Base-by-base conservation (phyloP, 2,797 vertebrate species). In the Oryzias sinensis region DNA sequence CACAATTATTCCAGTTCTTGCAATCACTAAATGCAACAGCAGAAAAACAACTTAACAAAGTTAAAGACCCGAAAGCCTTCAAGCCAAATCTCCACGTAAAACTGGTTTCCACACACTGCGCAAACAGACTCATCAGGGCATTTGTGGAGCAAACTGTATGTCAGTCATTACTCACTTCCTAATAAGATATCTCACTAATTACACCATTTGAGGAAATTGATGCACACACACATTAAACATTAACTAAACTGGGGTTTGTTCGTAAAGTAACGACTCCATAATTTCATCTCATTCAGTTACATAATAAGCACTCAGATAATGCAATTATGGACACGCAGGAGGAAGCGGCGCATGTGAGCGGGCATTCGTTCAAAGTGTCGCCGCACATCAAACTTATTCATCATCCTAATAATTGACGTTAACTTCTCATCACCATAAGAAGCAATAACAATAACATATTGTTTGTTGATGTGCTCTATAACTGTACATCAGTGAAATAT, bases 401-500 rank as follows among this genome's bases (percentile, higher is more conserved):
- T 56, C 13, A 46, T 57, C 68, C 24, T 43, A 41, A 50, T 64
- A 27, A 59, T 14, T n/a, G 14, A 54, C 2, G 17, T 44, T 53
- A 55, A 4, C 41, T 51, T 57, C 17, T 17, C 27, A 52, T 62
- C 18, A 1, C n/a, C 9, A 33, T 33, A 4, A 33, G 33, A 33
- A 9, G 2, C 11, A 33, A n/a, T n/a, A n/a, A 33, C 3, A 33
- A 9, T 11, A 11, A 9, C 33, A 33, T 33, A 13, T 33, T 27
- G 41, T 45, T 53, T 1, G 50, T 41, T 6, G 16, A 37, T 27
- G 27, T 17, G 42, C 2, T 55, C 22, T 47, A 17, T 80, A 96
- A 94, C 87, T 96, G 94, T 70, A 96, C 93, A 70, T 96, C 92
- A 25, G 53, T 90, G 44, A 98, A 3, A 33, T 9, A 11, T 33